Conservation (phyloP, 2,888 invertebrate genomes). For the Lasiommata megera region DNA sequence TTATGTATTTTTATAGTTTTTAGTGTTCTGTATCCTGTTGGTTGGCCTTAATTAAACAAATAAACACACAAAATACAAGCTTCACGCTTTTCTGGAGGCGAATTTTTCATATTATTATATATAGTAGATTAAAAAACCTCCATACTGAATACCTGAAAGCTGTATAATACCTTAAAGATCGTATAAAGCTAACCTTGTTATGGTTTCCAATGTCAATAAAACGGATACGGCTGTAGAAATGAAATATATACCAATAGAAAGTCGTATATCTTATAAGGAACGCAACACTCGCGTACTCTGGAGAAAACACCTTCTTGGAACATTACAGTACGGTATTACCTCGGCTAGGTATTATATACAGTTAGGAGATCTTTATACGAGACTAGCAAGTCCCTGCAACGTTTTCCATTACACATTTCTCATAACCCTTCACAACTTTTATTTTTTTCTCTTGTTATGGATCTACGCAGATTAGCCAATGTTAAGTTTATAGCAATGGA, state of each 20-base stretch:
- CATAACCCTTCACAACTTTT: too few relatives aligned
- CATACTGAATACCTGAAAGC: neutral
- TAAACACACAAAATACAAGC: too few relatives aligned
- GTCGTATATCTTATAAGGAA: constrained; percentile 17
- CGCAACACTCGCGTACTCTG: constrained; percentile 15
- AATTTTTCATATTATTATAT: too few relatives aligned
- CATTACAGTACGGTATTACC: constrained; percentile 13
- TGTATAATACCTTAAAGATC: neutral
- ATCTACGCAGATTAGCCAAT: too few relatives aligned
- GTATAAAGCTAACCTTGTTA: constrained; percentile 3
- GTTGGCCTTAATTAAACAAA: too few relatives aligned
- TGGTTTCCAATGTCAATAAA: constrained; percentile 9
- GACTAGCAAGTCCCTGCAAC: neutral
- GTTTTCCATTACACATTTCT: too few relatives aligned
- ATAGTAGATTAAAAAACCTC: too few relatives aligned
- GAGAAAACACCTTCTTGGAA: constrained; percentile 18
- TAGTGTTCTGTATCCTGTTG: too few relatives aligned
- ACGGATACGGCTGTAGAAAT: neutral
- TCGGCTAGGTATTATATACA: neutral
- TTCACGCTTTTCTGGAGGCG: too few relatives aligned
- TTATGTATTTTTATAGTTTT: too few relatives aligned
- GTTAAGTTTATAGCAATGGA: too few relatives aligned
- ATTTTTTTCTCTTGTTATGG: too few relatives aligned
- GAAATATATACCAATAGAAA: neutral
- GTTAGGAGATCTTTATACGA: neutral